Evolutionary conservation across 2,888 invertebrate genomes (phyloP), one percentile per base, ranked within the genome.

Genomic region (Resseliella maxima): DNA sequence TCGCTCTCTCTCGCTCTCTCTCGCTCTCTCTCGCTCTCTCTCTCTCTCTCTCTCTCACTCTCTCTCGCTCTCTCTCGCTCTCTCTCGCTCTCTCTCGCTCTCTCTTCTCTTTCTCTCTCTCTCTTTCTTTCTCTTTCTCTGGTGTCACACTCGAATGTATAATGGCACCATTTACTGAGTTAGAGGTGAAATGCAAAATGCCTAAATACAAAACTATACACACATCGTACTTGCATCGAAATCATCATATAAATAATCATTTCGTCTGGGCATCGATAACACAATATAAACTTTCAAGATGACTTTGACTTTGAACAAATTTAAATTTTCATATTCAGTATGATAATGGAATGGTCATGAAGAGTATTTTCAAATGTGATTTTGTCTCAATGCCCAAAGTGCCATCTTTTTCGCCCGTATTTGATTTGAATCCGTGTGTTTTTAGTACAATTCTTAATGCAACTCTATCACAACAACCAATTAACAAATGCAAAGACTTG

Each of bases 401-500:
- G 59, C 27, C 59, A 12, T 59, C 27, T 8, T 27, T 59, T 59
- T 59, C 31, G 72, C 72, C 15, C 5, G 31, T 2, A 72, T 31
- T 15, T 35, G 15, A 15, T 27, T 12, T 18, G 50, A 50, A 21
- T 18, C 21, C 2, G n/a, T 50, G 50, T 21, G 50, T 21, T 12
- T 59, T 6, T 31, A 15, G 72, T 2, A 3, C 27, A 27, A 31
- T 31, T 31, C 59, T 59, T 59, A 59, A 59, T 72, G 72, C 15
- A 72, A 31, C 31, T 72, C 5, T 72, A 27, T 27, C 31, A 12
- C 27, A 59, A 3, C 3, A 12, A 72, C 15, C 72, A 72, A 72
- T 31, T 72, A 72, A 72, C 72, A 31, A 72, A 31, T 31, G 72
- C 72, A 72, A 41, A 72, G 72, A 72, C 0, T 72, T 72, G 72